Evolutionary conservation across 2,888 invertebrate genomes (phyloP).

Genomic region (Drosophila emarginata): DNA sequence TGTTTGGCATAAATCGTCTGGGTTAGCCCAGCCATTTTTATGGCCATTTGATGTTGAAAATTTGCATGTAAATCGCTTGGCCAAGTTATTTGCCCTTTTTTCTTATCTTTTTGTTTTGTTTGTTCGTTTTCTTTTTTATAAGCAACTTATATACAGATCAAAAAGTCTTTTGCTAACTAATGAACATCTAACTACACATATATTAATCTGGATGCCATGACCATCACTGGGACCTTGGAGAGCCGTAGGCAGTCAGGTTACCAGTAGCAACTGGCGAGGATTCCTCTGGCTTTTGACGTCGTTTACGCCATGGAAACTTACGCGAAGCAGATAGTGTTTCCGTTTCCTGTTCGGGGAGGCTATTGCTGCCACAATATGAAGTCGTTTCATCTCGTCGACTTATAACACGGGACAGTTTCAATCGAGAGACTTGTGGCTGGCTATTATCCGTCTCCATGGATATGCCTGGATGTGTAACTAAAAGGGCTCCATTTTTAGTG

Average conservation of each 20-base stretch:
- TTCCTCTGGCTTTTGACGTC: conserved; percentile 56
- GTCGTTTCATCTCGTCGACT: conserved; percentile 65
- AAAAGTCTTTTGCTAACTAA: conserved; percentile 45
- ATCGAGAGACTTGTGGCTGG: conserved; percentile 47
- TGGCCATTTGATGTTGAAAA: conserved; percentile 26
- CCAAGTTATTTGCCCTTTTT: conserved; percentile 14
- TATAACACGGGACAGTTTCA: conserved; percentile 77
- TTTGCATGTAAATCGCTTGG: conserved; percentile 45
- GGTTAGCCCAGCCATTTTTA: conserved; percentile 35
- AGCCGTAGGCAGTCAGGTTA: conserved; percentile 49
- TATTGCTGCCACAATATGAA: conserved; percentile 55
- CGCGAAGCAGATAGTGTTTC: conserved; percentile 24
- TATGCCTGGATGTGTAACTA: conserved; percentile 44
- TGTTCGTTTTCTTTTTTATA: not conserved
- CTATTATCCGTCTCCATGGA: conserved; percentile 42
- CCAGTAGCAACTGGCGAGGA: conserved; percentile 25
- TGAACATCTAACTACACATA: conserved; percentile 23
- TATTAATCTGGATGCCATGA: not conserved
- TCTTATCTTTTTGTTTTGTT: not conserved
- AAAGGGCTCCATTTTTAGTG: conserved; percentile 59
- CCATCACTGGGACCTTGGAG: conserved; percentile 65
- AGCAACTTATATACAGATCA: conserved; percentile 31
- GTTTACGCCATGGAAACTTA: conserved; percentile 66
- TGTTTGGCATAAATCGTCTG: conserved; percentile 69
- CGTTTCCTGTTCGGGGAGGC: conserved; percentile 58